Conservation (phyloP, 2,888 invertebrate species). For the Andrena chrysosceles region DNA sequence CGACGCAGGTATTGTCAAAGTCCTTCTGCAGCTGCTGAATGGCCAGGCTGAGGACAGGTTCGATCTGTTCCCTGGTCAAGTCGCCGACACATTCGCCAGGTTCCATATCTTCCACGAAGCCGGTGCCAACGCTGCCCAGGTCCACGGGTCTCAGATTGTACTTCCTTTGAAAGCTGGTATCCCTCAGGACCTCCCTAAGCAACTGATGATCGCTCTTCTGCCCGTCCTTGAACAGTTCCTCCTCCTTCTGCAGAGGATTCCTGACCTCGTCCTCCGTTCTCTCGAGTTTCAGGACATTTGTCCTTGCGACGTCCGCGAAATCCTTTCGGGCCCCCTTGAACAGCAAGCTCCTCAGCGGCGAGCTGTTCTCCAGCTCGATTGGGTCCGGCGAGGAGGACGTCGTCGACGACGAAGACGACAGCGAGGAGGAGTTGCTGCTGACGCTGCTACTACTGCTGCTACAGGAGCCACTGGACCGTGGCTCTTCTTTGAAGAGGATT, state of each 20-base stretch:
- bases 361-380: constrained; percentile 86
- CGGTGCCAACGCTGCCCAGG: constrained; percentile 86
- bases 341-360: constrained; percentile 79
- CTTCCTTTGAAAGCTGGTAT: constrained; percentile 94
- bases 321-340: constrained; percentile 73
- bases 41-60: constrained; percentile 93
- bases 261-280: constrained; percentile 79
- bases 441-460: constrained; percentile 53
- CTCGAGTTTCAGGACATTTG: constrained; percentile 60
- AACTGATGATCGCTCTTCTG: constrained; percentile 88
- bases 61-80: constrained; percentile 91
- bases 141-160: constrained; percentile 93
- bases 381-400: constrained; percentile 69
- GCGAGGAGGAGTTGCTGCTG: constrained; percentile 57
- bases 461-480: constrained; percentile 70
- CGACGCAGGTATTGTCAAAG: constrained; percentile 93
- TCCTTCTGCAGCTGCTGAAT: constrained; percentile 95
- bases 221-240: constrained; percentile 75
- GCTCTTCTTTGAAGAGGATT: constrained; percentile 82
- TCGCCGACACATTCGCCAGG: constrained; percentile 87
- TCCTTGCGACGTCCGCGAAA: constrained; percentile 51
- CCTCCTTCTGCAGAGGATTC: constrained; percentile 79
- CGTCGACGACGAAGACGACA: constrained; percentile 63
- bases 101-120: constrained; percentile 87
- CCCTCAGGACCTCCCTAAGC: constrained; percentile 92